A percentile compares a stretch with the other conserved stretches of the same genome.
These are phyloP conservation scores for Eulemur macaco DNA, from an alignment of 2,113 vertebrate genomes.

Conservation along the genomic window DNA sequence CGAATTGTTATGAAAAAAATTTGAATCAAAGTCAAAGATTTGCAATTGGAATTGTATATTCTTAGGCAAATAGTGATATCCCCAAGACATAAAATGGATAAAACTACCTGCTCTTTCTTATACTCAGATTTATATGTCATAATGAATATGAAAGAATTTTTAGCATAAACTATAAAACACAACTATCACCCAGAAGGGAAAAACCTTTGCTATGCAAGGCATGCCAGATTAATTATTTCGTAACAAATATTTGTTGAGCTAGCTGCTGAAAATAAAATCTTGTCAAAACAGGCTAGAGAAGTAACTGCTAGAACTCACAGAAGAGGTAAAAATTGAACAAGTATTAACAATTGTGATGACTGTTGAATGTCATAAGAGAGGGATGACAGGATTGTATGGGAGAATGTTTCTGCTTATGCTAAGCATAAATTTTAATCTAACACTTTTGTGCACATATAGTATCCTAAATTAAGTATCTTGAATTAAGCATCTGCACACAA, in stretches of 20 bases:
- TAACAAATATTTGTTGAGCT: not conserved
- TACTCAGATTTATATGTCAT: not conserved
- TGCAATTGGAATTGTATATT: not conserved
- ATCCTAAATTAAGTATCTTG: not conserved
- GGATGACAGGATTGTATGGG: not conserved
- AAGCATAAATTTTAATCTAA: not conserved
- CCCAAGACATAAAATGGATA: not conserved
- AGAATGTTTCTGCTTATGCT: not conserved
- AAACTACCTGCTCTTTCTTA: not conserved
- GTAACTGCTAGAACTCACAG: not conserved
- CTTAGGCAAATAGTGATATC: not conserved
- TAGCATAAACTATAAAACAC: not conserved
- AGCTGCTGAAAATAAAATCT: slow-evolving; percentile 6
- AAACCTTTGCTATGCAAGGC: not conserved
- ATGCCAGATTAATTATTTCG: not conserved
- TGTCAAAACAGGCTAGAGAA: slow-evolving; percentile 7
- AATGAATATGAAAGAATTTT: not conserved
- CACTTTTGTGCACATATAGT: not conserved
- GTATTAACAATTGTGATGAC: not conserved
- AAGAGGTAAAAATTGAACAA: not conserved
- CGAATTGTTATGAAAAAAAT: not conserved
- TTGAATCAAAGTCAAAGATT: not conserved
- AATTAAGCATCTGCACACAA: no score
- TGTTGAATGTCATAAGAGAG: not conserved
- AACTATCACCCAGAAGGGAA: not conserved